These are phyloP conservation scores for Eurystomus gularis DNA, from an alignment of 2,113 vertebrate genomes.

Conservation along the genomic window DNA sequence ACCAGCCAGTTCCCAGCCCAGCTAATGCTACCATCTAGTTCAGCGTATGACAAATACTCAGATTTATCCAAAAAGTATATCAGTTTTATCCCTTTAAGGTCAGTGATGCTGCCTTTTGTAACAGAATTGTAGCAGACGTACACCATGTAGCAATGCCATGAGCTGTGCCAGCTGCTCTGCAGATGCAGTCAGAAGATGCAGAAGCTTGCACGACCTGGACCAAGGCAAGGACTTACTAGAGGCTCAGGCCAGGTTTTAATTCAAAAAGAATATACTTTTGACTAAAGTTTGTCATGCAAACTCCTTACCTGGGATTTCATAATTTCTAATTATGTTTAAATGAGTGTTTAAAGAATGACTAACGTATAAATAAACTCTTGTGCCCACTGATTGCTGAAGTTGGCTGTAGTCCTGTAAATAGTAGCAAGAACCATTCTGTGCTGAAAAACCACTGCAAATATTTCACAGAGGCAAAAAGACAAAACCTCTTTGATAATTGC, in stretches of 20 bases:
- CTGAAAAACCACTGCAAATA: neutral
- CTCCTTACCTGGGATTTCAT: neutral
- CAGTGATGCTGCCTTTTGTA: neutral
- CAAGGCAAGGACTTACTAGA: neutral
- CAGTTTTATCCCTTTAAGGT: neutral
- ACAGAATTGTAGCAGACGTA: neutral
- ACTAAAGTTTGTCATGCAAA: neutral
- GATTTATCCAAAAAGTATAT: neutral
- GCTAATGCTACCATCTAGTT: neutral
- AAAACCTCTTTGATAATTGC: neutral
- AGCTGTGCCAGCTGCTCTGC: neutral
- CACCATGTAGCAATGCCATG: rapidly evolving
- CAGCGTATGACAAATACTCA: neutral
- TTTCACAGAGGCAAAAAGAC: neutral
- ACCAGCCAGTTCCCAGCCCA: neutral
- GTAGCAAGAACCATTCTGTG: neutral
- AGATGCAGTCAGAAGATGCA: rapidly evolving
- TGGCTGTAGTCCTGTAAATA: neutral
- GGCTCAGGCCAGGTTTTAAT: neutral
- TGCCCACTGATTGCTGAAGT: neutral
- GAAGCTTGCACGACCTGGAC: neutral
- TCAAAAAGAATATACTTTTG: neutral
- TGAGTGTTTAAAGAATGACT: no score
- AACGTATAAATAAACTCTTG: no score
- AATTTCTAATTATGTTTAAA: no score